Evolutionary conservation across 1,140 invertebrate species (phyloP).

Genomic region (Trachymyrmex septentrionalis): DNA sequence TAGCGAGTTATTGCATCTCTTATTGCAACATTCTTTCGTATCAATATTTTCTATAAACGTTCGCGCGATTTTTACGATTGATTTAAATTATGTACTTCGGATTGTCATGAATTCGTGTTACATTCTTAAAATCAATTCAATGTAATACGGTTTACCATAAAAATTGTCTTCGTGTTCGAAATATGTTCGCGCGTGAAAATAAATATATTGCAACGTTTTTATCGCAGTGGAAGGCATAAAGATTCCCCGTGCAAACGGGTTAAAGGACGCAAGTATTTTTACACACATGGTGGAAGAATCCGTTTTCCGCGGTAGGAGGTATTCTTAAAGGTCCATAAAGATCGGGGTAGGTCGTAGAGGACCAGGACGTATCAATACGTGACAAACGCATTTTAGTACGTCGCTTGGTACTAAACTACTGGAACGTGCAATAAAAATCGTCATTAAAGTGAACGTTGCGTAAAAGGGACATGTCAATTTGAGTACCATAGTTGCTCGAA

Average conservation of each 20-base stretch:
- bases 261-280: background rate
- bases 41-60: background rate
- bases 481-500: conserved; percentile 12
- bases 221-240: conserved; percentile 16
- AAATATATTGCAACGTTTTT: conserved; percentile 14
- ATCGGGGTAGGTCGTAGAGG: background rate
- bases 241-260: background rate
- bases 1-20: background rate
- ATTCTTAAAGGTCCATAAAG: background rate
- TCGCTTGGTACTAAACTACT: conserved; percentile 36
- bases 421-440: conserved; percentile 57
- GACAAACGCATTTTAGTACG: conserved; percentile 64
- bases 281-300: background rate
- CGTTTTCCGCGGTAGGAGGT: background rate
- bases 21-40: background rate
- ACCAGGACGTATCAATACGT: conserved; percentile 43
- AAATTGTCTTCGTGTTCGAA: no score
- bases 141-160: background rate
- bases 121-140: background rate
- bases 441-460: conserved; percentile 58
- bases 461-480: conserved; percentile 59
- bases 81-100: background rate
- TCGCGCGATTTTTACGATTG: background rate
- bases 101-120: background rate
- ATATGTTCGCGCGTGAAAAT: background rate